Evolutionary conservation across 2,888 invertebrate species (phyloP).

Genomic region (Synanthedon myopaeformis): DNA sequence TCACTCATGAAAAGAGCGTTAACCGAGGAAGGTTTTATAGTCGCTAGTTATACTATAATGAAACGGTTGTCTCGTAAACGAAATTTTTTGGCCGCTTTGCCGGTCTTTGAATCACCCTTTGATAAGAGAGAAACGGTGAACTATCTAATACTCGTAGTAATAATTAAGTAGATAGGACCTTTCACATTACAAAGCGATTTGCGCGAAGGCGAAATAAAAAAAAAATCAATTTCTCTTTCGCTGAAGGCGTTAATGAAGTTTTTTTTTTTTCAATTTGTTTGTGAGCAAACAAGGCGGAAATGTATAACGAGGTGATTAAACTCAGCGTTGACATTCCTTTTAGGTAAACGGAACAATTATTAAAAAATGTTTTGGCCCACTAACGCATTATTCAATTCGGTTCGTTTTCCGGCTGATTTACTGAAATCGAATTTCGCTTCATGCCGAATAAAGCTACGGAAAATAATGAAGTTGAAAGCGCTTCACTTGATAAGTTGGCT

Average conservation of each 20-base stretch:
- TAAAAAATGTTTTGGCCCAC: not conserved
- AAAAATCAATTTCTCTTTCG: not conserved
- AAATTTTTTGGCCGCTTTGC: too few relatives aligned
- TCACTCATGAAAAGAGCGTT: too few relatives aligned
- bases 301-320: not conserved
- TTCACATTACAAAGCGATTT: not conserved
- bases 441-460: slow-evolving; percentile 15
- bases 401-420: slow-evolving; percentile 18
- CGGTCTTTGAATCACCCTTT: slow-evolving; percentile 8
- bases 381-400: slow-evolving; percentile 10
- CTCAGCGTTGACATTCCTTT: not conserved
- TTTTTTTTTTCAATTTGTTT: not conserved
- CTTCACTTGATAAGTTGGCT: slow-evolving; percentile 16
- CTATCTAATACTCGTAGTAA: too few relatives aligned
- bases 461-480: slow-evolving; percentile 14
- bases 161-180: slow-evolving; percentile 13
- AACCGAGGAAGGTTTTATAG: too few relatives aligned
- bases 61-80: too few relatives aligned
- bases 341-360: not conserved
- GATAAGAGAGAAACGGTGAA: slow-evolving; percentile 8
- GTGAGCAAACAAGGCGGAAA: not conserved
- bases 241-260: not conserved
- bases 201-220: not conserved
- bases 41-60: too few relatives aligned
- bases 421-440: slow-evolving; percentile 21